Base-by-base conservation (phyloP, 1,140 invertebrate genomes). In the Drosophila nannoptera region DNA sequence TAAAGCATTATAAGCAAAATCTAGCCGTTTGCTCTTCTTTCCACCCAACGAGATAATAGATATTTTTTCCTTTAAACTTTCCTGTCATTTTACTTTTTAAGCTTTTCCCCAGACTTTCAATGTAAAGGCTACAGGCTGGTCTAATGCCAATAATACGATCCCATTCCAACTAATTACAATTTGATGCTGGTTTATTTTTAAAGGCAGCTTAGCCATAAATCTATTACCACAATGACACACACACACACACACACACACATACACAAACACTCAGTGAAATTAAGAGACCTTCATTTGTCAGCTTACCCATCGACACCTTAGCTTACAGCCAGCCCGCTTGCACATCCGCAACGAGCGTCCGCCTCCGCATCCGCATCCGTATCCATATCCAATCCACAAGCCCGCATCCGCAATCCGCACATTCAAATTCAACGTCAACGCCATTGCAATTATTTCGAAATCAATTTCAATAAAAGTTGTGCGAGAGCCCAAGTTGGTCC, bases 381-480 rank as follows among this genome's bases (percentile, higher is more conserved):
- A 45, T 16, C 32, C 45, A 8, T 45, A 49, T 49, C 46, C n/a
- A n/a, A n/a, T n/a, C n/a, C n/a, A n/a, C n/a, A n/a, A n/a, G n/a
- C n/a, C n/a, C 16, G 33, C 36, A 56, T 32, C 22, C 45, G 16
- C 40, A 40, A 56, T 32, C 22, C 45, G 16, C 40, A 40, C 38
- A 55, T 52, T 9, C 42, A 5, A 81, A 86, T 80, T 63, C 59
- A 66, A 59, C 70, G 66, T 76, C 73, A 69, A 73, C 73, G 69
- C 69, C 70, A 73, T 81, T 76, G 81, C 81, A 84, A 84, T 84
- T 84, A 84, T 84, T 77, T 81, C 52, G 74, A 81, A 86, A 84
- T 84, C 81, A 84, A 84, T 84, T 84, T 81, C 81, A 84, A 84
- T 86, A 87, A 84, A 84, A 84, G 82, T 84, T 84, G 29, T 55